A percentile compares a stretch with the other conserved stretches of the same genome.
These are phyloP conservation scores for Trimorus sp. DNA, from an alignment of 2,888 invertebrate species.

Conservation along the genomic window DNA sequence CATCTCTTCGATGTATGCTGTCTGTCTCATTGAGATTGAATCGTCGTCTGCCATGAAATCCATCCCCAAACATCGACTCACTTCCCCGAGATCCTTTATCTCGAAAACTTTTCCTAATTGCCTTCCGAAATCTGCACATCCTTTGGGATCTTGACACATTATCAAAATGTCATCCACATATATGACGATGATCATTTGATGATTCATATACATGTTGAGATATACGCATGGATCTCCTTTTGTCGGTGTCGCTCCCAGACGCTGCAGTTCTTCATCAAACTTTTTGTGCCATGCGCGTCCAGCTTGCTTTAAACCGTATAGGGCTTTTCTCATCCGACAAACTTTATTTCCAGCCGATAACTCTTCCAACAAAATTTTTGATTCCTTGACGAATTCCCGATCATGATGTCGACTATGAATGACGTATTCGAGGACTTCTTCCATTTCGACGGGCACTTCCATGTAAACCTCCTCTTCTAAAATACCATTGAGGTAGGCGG, in stretches of 20 bases:
- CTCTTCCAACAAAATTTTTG: slow-evolving; percentile 26
- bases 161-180: no score
- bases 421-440: slow-evolving; percentile 34
- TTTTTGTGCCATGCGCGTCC: no score
- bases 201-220: no score
- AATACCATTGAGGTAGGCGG: slow-evolving; percentile 67
- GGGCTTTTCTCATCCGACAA: no score
- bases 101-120: slow-evolving; percentile 4
- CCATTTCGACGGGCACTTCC: slow-evolving; percentile 52
- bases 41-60: slow-evolving; percentile 16
- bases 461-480: slow-evolving; percentile 54
- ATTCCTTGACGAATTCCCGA: slow-evolving; percentile 13
- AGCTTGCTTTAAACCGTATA: no score
- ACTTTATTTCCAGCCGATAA: no score
- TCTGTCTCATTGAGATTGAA: slow-evolving; percentile 48
- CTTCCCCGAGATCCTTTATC: slow-evolving; percentile 20
- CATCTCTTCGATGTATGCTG: slow-evolving; percentile 66
- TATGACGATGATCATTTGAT: slow-evolving; percentile 18
- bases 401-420: slow-evolving; percentile 5
- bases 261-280: no score
- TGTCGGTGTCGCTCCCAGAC: no score
- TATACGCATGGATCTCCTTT: no score
- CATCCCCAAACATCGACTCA: slow-evolving; percentile 27
- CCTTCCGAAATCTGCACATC: neutral
- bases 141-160: neutral